These are phyloP conservation scores for Dicycla oo DNA, from an alignment of 2,888 invertebrate genomes.

Conservation along the genomic window DNA sequence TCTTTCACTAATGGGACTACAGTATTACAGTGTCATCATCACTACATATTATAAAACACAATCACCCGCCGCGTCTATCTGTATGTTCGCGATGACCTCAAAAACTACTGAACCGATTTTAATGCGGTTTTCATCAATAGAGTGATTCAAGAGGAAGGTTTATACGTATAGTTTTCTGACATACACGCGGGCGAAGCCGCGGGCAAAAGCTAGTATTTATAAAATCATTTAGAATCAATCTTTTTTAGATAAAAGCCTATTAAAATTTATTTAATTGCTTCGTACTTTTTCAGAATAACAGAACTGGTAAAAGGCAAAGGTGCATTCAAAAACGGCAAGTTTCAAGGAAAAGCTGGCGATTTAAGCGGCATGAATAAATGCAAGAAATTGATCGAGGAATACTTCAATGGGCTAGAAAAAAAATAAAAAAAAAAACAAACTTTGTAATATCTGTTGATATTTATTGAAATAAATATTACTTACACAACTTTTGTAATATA, in stretches of 20 bases:
- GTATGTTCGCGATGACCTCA: too few species aligned
- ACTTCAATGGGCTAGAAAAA: slow-evolving; percentile 82
- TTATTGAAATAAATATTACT: slow-evolving; percentile 47
- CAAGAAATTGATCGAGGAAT: slow-evolving; percentile 90
- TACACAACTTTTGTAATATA: slow-evolving; percentile 33
- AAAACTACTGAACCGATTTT: too few species aligned
- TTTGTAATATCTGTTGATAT: slow-evolving; percentile 13
- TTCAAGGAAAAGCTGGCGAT: slow-evolving; percentile 94
- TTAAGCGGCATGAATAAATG: slow-evolving; percentile 92
- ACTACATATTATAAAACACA: too few species aligned
- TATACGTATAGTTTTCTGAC: too few species aligned
- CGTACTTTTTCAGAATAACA: slow-evolving; percentile 89
- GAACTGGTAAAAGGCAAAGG: slow-evolving; percentile 94
- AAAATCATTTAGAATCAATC: not conserved
- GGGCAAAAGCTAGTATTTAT: too few species aligned
- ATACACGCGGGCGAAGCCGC: too few species aligned
- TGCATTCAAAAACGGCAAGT: slow-evolving; percentile 93
- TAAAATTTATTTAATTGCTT: not conserved
- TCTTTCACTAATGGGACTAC: too few species aligned
- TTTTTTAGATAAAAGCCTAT: not conserved
- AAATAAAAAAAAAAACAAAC: slow-evolving; percentile 25
- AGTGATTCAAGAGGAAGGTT: too few species aligned
- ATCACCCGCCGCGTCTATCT: too few species aligned
- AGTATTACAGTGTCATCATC: too few species aligned
- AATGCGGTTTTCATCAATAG: too few species aligned